Evolutionary conservation across 2,113 vertebrate genomes (phyloP).

Genomic region (Strix uralensis): DNA sequence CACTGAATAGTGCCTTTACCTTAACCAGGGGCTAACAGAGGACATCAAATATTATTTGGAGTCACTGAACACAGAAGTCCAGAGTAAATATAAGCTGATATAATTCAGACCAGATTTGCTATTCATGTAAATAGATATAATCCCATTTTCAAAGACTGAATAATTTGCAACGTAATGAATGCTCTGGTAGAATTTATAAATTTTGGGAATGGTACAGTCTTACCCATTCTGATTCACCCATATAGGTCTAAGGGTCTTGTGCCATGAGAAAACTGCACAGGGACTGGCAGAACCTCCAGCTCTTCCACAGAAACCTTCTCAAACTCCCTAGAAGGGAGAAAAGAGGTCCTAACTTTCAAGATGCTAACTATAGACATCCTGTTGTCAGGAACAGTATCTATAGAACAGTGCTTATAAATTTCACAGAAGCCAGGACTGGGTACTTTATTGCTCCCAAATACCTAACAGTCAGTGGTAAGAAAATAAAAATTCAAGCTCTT

Average conservation of each 20-base stretch:
- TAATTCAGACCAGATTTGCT: background rate
- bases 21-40: background rate
- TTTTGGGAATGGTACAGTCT: background rate
- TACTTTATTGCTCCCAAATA: background rate
- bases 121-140: background rate
- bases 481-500: background rate
- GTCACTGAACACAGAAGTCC: background rate
- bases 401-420: background rate
- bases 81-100: background rate
- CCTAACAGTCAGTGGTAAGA: background rate
- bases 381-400: background rate
- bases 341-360: background rate
- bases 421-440: background rate
- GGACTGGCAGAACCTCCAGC: background rate
- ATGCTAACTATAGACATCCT: background rate
- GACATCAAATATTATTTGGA: background rate
- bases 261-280: background rate
- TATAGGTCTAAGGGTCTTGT: too few species aligned
- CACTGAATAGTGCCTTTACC: background rate
- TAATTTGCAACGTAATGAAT: background rate
- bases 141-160: background rate
- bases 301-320: background rate
- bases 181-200: background rate
- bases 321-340: background rate
- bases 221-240: background rate